Conservation (phyloP, 2,888 invertebrate species). For the Cephus rjabovi region DNA sequence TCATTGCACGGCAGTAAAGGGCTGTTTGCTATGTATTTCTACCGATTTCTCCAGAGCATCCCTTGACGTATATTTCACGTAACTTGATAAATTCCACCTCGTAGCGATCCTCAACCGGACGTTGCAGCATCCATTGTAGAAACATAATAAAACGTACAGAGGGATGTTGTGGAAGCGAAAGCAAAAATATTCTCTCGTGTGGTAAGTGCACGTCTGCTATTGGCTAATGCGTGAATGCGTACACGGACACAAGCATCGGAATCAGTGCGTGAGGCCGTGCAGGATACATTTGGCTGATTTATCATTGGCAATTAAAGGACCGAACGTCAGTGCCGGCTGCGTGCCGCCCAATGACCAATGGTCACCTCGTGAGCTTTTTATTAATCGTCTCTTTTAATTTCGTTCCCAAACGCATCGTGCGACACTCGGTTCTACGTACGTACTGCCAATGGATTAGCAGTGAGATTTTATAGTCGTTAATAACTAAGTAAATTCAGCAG, state of each 20-base stretch:
- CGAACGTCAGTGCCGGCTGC: constrained; percentile 56
- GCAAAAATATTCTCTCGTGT: neutral
- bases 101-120: neutral
- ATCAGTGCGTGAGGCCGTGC: neutral
- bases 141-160: neutral
- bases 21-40: no score
- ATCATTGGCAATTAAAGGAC: constrained; percentile 58
- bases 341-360: constrained; percentile 55
- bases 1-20: neutral
- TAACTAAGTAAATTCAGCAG: neutral
- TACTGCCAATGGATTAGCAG: neutral
- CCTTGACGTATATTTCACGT: neutral
- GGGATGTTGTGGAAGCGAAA: neutral
- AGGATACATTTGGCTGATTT: constrained; percentile 38
- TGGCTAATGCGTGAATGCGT: neutral
- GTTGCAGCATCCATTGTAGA: neutral
- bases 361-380: constrained; percentile 53
- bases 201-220: neutral
- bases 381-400: constrained; percentile 46
- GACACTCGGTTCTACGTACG: neutral
- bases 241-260: neutral
- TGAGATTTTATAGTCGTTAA: neutral
- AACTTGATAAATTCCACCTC: neutral
- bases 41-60: neutral
- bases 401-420: constrained; percentile 13